phyloP scores from a whole-genome alignment of 2,888 invertebrate species.

The Perizoma flavofasciatum region DNA sequence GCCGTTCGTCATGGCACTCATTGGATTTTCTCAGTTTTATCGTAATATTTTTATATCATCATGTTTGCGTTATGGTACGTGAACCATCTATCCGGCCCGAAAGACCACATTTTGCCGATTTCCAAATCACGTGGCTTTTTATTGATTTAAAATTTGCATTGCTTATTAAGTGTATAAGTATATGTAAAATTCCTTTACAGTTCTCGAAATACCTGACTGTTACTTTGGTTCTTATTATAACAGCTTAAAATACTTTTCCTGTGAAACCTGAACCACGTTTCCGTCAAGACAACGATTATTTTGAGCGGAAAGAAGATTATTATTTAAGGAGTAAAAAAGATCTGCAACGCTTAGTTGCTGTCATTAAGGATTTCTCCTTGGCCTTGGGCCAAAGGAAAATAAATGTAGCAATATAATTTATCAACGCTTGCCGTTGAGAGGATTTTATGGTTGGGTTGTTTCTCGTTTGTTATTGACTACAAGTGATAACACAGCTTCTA shows the following conservation, averaged over 20 bases:
- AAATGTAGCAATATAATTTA: constrained; percentile 22
- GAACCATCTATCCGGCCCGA: no score
- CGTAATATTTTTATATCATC: no score
- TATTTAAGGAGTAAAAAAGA: constrained; percentile 23
- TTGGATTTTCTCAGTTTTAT: no score
- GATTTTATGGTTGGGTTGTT: neutral
- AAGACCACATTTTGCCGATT: no score
- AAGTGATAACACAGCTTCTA: neutral
- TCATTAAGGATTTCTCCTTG: constrained; percentile 31
- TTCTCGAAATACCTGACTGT: no score
- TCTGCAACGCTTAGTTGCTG: constrained; percentile 26
- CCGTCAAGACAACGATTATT: constrained; percentile 18
- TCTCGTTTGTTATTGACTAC: neutral
- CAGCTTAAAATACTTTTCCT: neutral
- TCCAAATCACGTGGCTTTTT: no score
- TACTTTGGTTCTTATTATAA: no score
- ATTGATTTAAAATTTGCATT: no score
- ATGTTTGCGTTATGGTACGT: no score
- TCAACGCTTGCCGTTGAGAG: constrained; percentile 14
- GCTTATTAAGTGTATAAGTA: no score
- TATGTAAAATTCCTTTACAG: no score
- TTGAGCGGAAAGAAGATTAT: constrained; percentile 21
- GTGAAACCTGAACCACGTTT: constrained; percentile 3
- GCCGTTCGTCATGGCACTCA: no score
- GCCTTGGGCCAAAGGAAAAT: constrained; percentile 30